Evolutionary conservation across 2,797 vertebrate species (phyloP).

Genomic region (Gobio occitaniae): DNA sequence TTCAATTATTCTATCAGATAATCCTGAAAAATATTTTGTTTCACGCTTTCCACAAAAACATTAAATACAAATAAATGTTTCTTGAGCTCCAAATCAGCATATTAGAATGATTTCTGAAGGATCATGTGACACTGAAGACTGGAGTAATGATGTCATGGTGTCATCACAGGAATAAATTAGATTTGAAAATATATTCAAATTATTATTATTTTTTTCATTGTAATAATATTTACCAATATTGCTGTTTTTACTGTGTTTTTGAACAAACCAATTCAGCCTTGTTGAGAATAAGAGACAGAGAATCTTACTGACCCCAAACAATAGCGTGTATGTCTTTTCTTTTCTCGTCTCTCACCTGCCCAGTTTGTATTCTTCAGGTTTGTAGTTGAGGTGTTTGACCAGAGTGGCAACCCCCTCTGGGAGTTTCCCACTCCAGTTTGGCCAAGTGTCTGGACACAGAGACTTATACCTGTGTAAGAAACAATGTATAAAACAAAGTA

Average conservation of each 20-base stretch:
- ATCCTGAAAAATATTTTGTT: no score
- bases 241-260: background rate
- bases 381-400: slow-evolving; percentile 92
- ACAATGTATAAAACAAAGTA: slow-evolving; percentile 13
- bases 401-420: slow-evolving; percentile 89
- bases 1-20: no score
- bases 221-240: background rate
- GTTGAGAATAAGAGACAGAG: background rate
- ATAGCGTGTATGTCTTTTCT: background rate
- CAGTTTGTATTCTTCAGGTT: slow-evolving; percentile 95
- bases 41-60: no score
- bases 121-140: background rate
- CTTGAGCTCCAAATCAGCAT: no score
- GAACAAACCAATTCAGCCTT: background rate
- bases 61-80: no score
- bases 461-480: slow-evolving; percentile 88
- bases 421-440: slow-evolving; percentile 88
- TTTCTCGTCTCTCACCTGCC: slow-evolving; percentile 81
- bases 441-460: slow-evolving; percentile 95
- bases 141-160: background rate
- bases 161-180: background rate
- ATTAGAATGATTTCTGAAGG: no score
- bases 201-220: background rate
- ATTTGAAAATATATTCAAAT: no score
- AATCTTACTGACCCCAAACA: background rate